Evolutionary conservation across 2,797 vertebrate genomes (phyloP).

Genomic region (Odontamblyopus lacepedii): DNA sequence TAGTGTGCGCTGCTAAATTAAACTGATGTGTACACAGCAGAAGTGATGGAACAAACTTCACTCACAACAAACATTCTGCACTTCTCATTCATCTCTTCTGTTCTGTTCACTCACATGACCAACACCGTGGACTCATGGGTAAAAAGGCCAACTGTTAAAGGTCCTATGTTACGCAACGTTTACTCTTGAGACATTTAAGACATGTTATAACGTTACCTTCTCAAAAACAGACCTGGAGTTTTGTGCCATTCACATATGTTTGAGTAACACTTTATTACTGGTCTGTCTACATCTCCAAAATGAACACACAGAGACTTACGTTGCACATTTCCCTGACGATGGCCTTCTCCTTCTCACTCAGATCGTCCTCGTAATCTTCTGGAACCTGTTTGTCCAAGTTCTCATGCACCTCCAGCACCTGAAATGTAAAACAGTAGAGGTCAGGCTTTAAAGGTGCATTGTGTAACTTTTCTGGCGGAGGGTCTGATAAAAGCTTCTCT

Average conservation of each 20-base stretch:
- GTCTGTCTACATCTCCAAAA: background rate
- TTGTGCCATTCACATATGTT: no score
- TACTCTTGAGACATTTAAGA: no score
- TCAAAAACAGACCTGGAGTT: no score
- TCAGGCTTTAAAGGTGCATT: no score
- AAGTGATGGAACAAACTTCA: slow-evolving; percentile 8
- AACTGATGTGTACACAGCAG: slow-evolving; percentile 46
- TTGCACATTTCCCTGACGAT: slow-evolving; percentile 99
- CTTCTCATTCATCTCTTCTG: slow-evolving; percentile 6
- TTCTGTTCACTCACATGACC: background rate
- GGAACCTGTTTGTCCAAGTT: slow-evolving; percentile 92
- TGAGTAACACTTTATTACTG: no score
- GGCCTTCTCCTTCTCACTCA: slow-evolving; percentile 98
- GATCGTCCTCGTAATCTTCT: slow-evolving; percentile 91
- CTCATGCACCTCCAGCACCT: slow-evolving; percentile 97
- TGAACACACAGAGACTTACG: slow-evolving; percentile 71
- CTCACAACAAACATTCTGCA: slow-evolving; percentile 13
- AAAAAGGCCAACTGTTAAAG: background rate
- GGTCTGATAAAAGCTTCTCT: no score
- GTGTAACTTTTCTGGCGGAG: no score
- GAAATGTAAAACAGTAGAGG: background rate
- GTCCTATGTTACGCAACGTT: no score
- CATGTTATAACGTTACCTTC: no score
- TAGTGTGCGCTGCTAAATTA: slow-evolving; percentile 46
- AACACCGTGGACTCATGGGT: background rate